These are phyloP conservation scores for Erebia aethiops DNA, from an alignment of 2,888 invertebrate genomes.

Conservation along the genomic window DNA sequence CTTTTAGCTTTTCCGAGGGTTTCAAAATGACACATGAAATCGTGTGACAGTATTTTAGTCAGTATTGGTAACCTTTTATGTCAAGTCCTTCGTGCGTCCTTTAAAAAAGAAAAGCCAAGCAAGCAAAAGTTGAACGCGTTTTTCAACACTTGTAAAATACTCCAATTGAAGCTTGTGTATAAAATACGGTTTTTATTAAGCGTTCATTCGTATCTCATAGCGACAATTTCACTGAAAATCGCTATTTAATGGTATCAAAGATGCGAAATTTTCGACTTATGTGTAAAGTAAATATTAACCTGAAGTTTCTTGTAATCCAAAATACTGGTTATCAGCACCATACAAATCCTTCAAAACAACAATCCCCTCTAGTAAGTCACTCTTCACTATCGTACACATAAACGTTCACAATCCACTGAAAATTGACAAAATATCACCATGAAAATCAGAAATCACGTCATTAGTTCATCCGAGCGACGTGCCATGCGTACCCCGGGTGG, in stretches of 20 bases:
- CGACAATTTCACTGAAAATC: neutral
- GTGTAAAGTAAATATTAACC: slow-evolving; percentile 47
- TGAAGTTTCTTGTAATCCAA: slow-evolving; percentile 54
- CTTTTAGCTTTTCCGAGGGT: too few relatives aligned
- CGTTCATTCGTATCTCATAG: neutral
- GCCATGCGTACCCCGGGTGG: slow-evolving; percentile 62
- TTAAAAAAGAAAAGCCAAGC: neutral
- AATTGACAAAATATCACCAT: slow-evolving; percentile 46
- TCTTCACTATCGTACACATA: slow-evolving; percentile 68
- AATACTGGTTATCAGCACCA: slow-evolving; percentile 56
- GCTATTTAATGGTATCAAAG: neutral
- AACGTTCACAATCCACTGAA: slow-evolving; percentile 74
- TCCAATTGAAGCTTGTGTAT: neutral
- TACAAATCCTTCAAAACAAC: slow-evolving; percentile 63
- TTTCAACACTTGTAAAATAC: neutral
- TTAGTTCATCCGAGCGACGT: slow-evolving; percentile 65
- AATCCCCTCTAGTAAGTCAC: slow-evolving; percentile 67
- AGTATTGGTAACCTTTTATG: neutral
- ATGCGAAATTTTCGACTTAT: neutral
- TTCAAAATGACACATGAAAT: neutral
- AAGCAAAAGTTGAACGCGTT: neutral
- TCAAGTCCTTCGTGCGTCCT: neutral
- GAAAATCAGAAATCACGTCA: slow-evolving; percentile 55
- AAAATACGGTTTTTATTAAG: neutral
- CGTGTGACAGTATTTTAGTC: too few relatives aligned